These are phyloP conservation scores for Thamnophis elegans DNA, from an alignment of 2,797 vertebrate genomes.

Conservation along the genomic window DNA sequence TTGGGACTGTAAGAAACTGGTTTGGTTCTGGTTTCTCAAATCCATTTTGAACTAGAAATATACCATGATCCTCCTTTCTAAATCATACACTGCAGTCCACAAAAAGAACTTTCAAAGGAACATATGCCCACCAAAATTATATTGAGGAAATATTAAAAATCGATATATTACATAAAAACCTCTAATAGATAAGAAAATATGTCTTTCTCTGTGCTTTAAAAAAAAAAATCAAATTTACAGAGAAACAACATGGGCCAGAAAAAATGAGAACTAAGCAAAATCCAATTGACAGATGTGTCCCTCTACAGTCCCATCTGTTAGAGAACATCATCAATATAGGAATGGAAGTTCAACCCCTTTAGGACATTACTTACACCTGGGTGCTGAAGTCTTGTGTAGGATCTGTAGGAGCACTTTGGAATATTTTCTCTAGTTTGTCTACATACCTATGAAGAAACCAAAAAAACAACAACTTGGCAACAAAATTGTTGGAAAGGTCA, in stretches of 20 bases:
- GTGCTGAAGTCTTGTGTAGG: conserved; percentile 98
- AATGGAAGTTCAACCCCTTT: neutral
- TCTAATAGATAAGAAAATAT: neutral
- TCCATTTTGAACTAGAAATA: neutral
- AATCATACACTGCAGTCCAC: neutral
- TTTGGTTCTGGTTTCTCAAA: neutral
- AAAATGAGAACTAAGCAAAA: neutral
- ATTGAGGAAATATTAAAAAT: neutral
- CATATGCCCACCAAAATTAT: neutral
- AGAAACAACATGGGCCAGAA: neutral
- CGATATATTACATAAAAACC: neutral
- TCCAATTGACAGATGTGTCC: neutral
- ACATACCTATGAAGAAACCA: conserved; percentile 81
- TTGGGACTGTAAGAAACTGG: neutral
- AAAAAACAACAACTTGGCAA: neutral
- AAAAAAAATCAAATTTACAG: neutral
- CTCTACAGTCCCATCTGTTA: neutral
- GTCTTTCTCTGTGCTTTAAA: neutral
- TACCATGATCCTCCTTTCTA: neutral
- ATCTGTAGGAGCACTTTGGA: conserved; percentile 88
- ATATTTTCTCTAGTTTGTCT: conserved; percentile 92
- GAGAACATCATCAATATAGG: neutral
- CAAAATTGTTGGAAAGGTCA: accelerated
- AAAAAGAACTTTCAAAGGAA: neutral
- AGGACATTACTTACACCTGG: conserved; percentile 86